These are phyloP conservation scores for Phenacoccus solenopsis DNA, from an alignment of 1,140 invertebrate genomes.

Conservation along the genomic window DNA sequence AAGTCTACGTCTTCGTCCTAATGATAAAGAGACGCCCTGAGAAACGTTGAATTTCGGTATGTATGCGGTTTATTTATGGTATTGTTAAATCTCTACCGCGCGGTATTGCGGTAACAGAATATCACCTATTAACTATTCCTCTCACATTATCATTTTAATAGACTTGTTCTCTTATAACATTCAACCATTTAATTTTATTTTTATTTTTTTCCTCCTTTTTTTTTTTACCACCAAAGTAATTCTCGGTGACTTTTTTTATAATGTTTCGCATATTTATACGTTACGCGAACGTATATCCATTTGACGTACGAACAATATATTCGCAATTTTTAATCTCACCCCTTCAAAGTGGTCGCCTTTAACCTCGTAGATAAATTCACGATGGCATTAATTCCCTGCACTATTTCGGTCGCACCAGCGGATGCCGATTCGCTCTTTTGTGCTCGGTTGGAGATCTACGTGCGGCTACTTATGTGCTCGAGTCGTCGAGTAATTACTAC, in stretches of 20 bases:
- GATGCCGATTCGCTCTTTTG: too few relatives aligned
- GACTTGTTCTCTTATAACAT: background rate
- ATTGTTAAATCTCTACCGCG: conserved; percentile 1
- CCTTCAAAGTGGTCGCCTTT: too few relatives aligned
- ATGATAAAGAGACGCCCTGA: background rate
- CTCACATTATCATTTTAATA: conserved; percentile 3
- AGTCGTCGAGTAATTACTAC: too few relatives aligned
- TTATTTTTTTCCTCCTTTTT: too few relatives aligned
- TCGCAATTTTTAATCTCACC: too few relatives aligned
- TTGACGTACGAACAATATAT: too few relatives aligned
- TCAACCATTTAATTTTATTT: conserved; percentile 3
- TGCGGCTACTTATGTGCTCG: too few relatives aligned
- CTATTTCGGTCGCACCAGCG: too few relatives aligned
- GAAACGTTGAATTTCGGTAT: background rate
- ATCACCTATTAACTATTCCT: conserved; percentile 2
- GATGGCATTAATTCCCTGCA: too few relatives aligned
- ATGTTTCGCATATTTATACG: background rate
- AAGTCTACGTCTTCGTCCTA: background rate
- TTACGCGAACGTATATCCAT: background rate
- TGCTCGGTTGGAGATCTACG: too few relatives aligned
- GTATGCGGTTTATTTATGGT: background rate
- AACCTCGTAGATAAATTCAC: too few relatives aligned
- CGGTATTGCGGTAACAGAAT: background rate
- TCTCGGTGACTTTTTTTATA: background rate
- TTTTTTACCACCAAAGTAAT: background rate